Evolutionary conservation across 2,888 invertebrate species (phyloP).

Genomic region (Caenorhabditis sp.): DNA sequence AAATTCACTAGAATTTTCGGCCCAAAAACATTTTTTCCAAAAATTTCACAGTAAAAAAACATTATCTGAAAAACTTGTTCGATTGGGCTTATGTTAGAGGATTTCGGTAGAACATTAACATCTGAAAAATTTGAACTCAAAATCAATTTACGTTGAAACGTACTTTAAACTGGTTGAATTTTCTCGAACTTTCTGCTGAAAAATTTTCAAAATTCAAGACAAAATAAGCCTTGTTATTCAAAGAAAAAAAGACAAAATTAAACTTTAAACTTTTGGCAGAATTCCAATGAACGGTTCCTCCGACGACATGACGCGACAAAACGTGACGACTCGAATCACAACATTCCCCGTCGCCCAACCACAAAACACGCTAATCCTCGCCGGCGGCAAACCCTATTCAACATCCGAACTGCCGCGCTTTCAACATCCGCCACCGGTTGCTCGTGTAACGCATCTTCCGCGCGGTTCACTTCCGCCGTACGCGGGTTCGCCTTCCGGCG

Average conservation of each 20-base stretch:
- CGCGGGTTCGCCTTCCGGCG: constrained; percentile 3
- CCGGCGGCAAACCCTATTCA: constrained; percentile 41
- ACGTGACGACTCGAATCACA: constrained; percentile 44
- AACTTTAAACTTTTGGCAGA: constrained; percentile 1
- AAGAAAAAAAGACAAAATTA: background rate
- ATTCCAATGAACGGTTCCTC: constrained; percentile 8
- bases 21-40: too few species aligned
- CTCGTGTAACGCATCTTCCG: constrained; percentile 37
- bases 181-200: too few species aligned
- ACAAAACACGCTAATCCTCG: constrained; percentile 24
- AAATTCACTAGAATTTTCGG: too few species aligned
- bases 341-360: constrained; percentile 52
- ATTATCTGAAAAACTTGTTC: too few species aligned
- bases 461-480: constrained; percentile 45
- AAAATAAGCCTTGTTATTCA: too few species aligned
- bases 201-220: too few species aligned
- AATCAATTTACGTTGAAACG: too few species aligned
- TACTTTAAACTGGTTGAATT: too few species aligned
- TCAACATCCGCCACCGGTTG: constrained; percentile 36
- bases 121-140: too few species aligned
- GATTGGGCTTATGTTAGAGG: too few species aligned
- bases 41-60: too few species aligned
- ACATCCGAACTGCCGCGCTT: constrained; percentile 46
- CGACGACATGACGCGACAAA: constrained; percentile 30
- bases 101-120: too few species aligned